phyloP scores from a whole-genome alignment of 2,113 vertebrate genomes.

The Anseranas semipalmata region DNA sequence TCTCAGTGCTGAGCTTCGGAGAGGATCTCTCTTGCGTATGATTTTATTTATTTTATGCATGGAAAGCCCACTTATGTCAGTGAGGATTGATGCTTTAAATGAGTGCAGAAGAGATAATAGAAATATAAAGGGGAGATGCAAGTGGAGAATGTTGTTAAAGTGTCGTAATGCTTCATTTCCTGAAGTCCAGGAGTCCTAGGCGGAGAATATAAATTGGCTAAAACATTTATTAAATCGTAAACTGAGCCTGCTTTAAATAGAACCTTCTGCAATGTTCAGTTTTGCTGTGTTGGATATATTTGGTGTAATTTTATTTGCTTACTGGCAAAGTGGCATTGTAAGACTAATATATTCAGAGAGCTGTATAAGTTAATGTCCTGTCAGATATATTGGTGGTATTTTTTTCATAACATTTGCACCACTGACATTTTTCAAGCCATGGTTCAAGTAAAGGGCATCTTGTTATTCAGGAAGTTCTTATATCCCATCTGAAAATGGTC shows the following conservation, averaged over 20 bases:
- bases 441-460: constrained; percentile 44
- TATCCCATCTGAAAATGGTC: not conserved
- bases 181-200: not conserved
- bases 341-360: not conserved
- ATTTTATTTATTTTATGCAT: not conserved
- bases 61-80: not conserved
- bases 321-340: not conserved
- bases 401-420: not conserved
- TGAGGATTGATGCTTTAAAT: not conserved
- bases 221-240: constrained; percentile 19
- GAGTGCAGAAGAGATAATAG: not conserved
- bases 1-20: not conserved
- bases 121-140: not conserved
- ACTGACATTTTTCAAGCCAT: constrained; percentile 14
- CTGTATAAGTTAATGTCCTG: not conserved
- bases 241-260: not conserved
- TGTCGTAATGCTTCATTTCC: not conserved
- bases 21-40: not conserved
- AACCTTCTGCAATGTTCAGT: not conserved
- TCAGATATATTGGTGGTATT: not conserved
- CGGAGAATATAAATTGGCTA: constrained; percentile 7
- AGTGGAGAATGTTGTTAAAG: constrained; percentile 11
- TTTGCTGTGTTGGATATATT: not conserved
- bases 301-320: constrained; percentile 7
- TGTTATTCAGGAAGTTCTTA: constrained; percentile 6